Evolutionary conservation across 2,113 vertebrate species (phyloP).

Genomic region (Salvator merianae): DNA sequence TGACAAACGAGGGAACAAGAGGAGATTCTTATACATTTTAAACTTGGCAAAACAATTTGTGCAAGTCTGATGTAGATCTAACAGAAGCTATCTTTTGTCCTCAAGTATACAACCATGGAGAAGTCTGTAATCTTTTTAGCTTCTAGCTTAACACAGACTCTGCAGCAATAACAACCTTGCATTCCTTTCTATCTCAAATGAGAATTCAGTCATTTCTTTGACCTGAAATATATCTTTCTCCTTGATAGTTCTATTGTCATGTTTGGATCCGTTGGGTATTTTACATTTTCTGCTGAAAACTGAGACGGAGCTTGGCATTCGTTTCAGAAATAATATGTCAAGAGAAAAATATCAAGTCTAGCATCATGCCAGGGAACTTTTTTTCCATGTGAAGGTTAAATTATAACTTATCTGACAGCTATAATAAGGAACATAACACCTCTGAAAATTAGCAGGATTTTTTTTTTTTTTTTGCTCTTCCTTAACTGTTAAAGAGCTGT

Average conservation of each 20-base stretch:
- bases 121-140: not conserved
- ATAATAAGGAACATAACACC: constrained; percentile 34
- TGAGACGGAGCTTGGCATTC: not conserved
- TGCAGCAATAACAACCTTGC: not conserved
- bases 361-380: not conserved
- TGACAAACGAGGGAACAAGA: too few species aligned
- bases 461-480: not conserved
- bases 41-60: not conserved
- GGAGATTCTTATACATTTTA: not conserved
- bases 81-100: not conserved
- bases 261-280: not conserved
- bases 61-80: not conserved
- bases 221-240: not conserved
- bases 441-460: constrained; percentile 1
- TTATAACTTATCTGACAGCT: constrained; percentile 33
- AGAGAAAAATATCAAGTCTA: constrained; percentile 15
- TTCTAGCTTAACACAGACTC: not conserved
- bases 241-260: not conserved
- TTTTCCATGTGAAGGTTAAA: constrained; percentile 35
- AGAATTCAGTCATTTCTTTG: not conserved
- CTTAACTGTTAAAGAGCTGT: constrained; percentile 9
- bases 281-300: constrained; percentile 12
- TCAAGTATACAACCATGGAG: not conserved
- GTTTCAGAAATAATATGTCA: constrained; percentile 3
- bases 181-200: not conserved